Evolutionary conservation across 2,797 vertebrate genomes (phyloP).

Genomic region (Onychomys torridus): DNA sequence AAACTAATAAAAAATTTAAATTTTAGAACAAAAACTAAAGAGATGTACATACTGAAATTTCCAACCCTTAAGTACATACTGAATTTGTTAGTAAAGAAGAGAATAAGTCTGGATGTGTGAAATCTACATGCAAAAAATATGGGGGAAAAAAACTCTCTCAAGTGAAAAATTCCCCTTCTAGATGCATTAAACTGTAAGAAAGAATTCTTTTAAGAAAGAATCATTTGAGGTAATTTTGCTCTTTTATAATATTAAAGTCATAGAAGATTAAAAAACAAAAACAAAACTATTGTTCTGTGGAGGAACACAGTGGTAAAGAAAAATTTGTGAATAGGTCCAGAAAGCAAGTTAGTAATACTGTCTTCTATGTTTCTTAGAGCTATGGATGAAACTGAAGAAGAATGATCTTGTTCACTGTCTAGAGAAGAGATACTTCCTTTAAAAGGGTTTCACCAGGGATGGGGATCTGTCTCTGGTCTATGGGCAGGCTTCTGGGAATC

Average conservation of each 20-base stretch:
- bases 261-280: not conserved
- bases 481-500: too few relatives aligned
- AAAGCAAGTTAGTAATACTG: not conserved
- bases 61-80: not conserved
- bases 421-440: not conserved
- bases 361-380: not conserved
- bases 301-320: accelerated
- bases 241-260: not conserved
- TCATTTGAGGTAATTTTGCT: not conserved
- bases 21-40: slow-evolving; percentile 23
- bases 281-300: not conserved
- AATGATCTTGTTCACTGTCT: not conserved
- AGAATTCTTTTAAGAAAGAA: not conserved
- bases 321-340: not conserved
- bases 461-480: too few relatives aligned
- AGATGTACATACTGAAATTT: not conserved
- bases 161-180: not conserved
- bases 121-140: not conserved
- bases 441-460: accelerated
- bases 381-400: not conserved
- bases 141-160: not conserved
- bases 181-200: not conserved
- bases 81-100: not conserved
- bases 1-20: slow-evolving; percentile 31
- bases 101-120: not conserved